Evolutionary conservation across 2,797 vertebrate genomes (phyloP), one percentile per base, ranked within the genome.

Genomic region (Jordanella pulchra): DNA sequence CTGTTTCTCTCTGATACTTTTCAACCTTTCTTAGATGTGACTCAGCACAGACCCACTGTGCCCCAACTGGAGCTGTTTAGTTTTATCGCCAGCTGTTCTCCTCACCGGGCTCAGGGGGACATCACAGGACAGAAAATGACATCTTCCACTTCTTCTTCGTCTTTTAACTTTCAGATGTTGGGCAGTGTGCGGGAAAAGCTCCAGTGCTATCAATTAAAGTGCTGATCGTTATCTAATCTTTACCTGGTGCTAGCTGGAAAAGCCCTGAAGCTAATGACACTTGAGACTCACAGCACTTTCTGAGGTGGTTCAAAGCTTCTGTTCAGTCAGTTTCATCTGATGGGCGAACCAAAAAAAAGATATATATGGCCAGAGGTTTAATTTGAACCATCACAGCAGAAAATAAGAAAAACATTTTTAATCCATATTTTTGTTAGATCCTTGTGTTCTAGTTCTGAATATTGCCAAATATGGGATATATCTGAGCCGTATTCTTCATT

Each of bases 221-320:
- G 76, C 89, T 91, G 93, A 95, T 95, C 92, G 92, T 92, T 95
- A 94, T 95, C 91, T 95, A 93, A 94, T 94, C 93, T 94, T 93
- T 93, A 95, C 93, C 93, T 94, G 92, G 90, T 87, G 79, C 89
- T 84, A 83, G 87, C 87, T 92, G 87, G 83, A 91, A 94, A 92
- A 90, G 89, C 92, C 92, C 93, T 71, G 85, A 83, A 93, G 94
- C 92, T 94, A 94, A 95, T 93, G 93, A 94, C 92, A 95, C 92
- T 91, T 87, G 93, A 95, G 91, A 94, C 92, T 87, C 88, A 89
- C 89, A 90, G 88, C 90, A 88, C 92, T 92, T 92, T 92, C 91
- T 92, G 79, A 81, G 87, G 86, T 76, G 87, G 89, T 93, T 94
- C 93, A 91, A 92, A 93, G 92, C 91, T 83, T 87, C 87, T 90